phyloP scores from a whole-genome alignment of 2,113 vertebrate genomes.

The Elephas maximus region DNA sequence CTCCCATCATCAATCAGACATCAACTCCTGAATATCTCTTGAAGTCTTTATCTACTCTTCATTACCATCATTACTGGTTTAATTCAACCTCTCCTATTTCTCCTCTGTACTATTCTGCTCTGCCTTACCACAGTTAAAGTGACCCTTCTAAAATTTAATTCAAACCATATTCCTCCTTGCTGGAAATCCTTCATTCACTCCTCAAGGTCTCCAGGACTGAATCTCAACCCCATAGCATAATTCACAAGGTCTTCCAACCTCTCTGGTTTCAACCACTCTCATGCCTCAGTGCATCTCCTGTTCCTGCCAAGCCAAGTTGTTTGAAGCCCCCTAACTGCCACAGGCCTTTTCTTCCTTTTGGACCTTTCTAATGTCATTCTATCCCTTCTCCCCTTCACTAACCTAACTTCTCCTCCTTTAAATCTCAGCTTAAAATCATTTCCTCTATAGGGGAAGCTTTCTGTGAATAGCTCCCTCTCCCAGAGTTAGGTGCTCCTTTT shows the following conservation, averaged over 20 bases:
- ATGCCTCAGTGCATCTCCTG: background rate
- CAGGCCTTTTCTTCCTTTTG: conserved; percentile 30
- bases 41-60: conserved; percentile 30
- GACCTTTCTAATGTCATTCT: background rate
- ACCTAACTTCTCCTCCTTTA: conserved; percentile 4
- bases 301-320: background rate
- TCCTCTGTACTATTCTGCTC: conserved; percentile 38
- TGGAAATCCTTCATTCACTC: conserved; percentile 27
- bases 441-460: background rate
- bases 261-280: background rate
- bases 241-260: background rate
- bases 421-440: conserved; percentile 3
- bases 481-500: background rate
- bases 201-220: background rate
- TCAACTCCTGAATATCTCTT: background rate
- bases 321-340: background rate
- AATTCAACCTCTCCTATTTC: background rate
- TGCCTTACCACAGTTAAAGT: conserved; percentile 35
- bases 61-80: background rate
- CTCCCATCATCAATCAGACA: background rate
- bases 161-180: conserved; percentile 15
- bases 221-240: background rate
- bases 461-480: background rate
- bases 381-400: background rate
- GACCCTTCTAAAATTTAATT: conserved; percentile 48